Conservation (phyloP, 2,113 vertebrate species). For the Colistium nudipinnis region DNA sequence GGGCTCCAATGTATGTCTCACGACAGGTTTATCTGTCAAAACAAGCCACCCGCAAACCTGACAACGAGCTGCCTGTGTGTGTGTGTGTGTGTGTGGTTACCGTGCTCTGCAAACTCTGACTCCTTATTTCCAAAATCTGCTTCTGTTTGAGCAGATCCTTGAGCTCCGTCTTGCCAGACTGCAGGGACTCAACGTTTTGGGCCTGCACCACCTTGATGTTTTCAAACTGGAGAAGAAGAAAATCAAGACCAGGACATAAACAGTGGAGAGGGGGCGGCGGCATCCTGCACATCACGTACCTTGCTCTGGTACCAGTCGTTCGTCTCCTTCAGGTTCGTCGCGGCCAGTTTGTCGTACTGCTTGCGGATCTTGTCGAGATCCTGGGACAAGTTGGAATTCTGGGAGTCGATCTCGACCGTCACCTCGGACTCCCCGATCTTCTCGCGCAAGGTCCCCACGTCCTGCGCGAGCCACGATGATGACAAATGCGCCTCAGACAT, state of each 20-base stretch:
- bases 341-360: conserved; percentile 81
- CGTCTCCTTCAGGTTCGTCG: conserved; percentile 80
- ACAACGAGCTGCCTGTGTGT: no score
- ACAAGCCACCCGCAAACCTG: no score
- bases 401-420: conserved; percentile 78
- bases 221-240: conserved; percentile 71
- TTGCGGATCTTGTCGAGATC: conserved; percentile 76
- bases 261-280: neutral
- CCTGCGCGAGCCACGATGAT: conserved; percentile 58
- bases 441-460: conserved; percentile 69
- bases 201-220: conserved; percentile 74
- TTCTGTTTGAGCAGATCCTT: conserved; percentile 66
- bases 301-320: conserved; percentile 82
- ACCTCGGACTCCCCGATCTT: conserved; percentile 80
- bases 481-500: neutral
- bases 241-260: neutral
- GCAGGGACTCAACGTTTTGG: conserved; percentile 69
- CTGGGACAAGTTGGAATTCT: conserved; percentile 77
- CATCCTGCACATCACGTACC: conserved; percentile 38
- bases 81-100: conserved; percentile 45
- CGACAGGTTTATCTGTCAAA: no score
- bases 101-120: conserved; percentile 64
- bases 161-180: conserved; percentile 62
- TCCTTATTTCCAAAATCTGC: conserved; percentile 73
- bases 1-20: no score